phyloP scores from a whole-genome alignment of 1,140 invertebrate genomes.

The Drosophila grimshawi region DNA sequence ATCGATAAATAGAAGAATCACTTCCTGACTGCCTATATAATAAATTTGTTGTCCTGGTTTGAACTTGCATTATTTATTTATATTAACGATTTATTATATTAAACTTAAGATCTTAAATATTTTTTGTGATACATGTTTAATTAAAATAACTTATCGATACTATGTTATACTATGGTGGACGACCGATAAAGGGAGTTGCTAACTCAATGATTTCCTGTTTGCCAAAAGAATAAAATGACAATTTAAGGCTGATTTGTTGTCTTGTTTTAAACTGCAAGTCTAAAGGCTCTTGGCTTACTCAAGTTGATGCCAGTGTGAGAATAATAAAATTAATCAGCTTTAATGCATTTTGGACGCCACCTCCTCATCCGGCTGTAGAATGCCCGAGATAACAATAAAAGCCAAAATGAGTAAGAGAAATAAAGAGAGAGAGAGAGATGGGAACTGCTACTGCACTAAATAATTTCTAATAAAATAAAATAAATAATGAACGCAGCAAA shows the following conservation, averaged over 20 bases:
- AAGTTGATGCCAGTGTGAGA: conserved; percentile 16
- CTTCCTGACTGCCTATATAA: too few species aligned
- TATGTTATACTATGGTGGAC: too few species aligned
- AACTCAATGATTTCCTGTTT: background rate
- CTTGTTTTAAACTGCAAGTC: conserved; percentile 4
- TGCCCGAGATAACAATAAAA: conserved; percentile 79
- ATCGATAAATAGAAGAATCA: too few species aligned
- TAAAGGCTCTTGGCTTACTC: background rate
- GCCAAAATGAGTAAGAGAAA: conserved; percentile 33
- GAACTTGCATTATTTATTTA: too few species aligned
- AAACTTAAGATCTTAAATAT: too few species aligned
- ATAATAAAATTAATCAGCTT: conserved; percentile 81
- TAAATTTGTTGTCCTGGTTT: too few species aligned
- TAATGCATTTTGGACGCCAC: conserved; percentile 63
- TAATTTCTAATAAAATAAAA: conserved; percentile 84
- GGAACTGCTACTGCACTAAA: conserved; percentile 65
- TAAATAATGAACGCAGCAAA: conserved; percentile 78
- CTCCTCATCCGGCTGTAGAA: conserved; percentile 46
- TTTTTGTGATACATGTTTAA: too few species aligned
- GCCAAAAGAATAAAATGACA: background rate
- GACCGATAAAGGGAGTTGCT: too few species aligned
- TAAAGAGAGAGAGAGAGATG: conserved; percentile 1
- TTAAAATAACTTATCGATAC: too few species aligned
- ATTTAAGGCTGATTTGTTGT: conserved; percentile 17
- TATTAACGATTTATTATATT: too few species aligned